phyloP scores from a whole-genome alignment of 1,140 invertebrate genomes.

The Batillaria attramentaria region DNA sequence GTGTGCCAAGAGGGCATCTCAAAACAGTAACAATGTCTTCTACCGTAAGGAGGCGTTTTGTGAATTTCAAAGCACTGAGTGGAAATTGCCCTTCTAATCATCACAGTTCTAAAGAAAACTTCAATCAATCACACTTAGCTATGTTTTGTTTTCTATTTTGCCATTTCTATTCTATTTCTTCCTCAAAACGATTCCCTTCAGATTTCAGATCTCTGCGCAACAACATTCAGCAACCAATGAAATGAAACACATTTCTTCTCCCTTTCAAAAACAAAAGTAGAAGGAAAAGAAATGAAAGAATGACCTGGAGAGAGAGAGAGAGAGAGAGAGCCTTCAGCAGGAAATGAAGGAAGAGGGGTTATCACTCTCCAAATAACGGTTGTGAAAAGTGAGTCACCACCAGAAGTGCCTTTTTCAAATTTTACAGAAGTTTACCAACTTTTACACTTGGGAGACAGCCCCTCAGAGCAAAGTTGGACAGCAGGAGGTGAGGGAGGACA shows the following conservation, averaged over 20 bases:
- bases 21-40: too few species aligned
- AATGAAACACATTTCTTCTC: not conserved
- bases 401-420: not conserved
- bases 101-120: too few species aligned
- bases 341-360: not conserved
- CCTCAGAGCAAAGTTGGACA: not conserved
- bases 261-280: not conserved
- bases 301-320: constrained; percentile 1
- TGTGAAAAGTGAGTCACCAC: not conserved
- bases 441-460: not conserved
- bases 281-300: not conserved
- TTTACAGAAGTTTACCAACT: not conserved
- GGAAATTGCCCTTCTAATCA: too few species aligned
- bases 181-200: too few species aligned
- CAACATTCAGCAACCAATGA: not conserved
- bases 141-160: not conserved
- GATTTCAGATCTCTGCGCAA: too few species aligned
- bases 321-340: not conserved
- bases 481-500: not conserved
- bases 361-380: not conserved
- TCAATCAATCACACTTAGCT: not conserved
- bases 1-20: too few species aligned
- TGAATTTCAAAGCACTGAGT: too few species aligned
- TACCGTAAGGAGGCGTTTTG: too few species aligned
- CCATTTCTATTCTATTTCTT: not conserved